Conservation (phyloP, 2,113 vertebrate species). For the Himantopus leucocephalus region DNA sequence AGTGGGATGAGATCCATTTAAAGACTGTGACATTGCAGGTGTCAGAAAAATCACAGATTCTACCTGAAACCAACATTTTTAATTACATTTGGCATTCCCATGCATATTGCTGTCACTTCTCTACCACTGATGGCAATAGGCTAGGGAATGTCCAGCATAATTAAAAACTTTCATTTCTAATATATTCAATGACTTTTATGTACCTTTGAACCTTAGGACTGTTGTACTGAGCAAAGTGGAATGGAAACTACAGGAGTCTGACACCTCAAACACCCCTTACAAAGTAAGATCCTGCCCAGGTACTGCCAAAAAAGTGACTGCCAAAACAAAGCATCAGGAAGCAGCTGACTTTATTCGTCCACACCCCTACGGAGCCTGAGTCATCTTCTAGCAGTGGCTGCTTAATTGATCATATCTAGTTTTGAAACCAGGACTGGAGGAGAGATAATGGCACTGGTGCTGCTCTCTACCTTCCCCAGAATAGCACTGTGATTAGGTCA, state of each 20-base stretch:
- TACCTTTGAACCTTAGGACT: conserved; percentile 39
- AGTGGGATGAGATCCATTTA: conserved; percentile 47
- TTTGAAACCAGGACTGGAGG: not conserved
- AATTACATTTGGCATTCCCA: conserved; percentile 59
- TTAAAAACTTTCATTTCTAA: conserved; percentile 70
- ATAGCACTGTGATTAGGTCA: not conserved
- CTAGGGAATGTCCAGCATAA: conserved; percentile 61
- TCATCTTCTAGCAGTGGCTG: not conserved
- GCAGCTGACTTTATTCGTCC: not conserved
- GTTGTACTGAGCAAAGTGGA: conserved; percentile 24
- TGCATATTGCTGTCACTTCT: conserved; percentile 58
- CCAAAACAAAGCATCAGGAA: not conserved
- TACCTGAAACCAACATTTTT: conserved; percentile 45
- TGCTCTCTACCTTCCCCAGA: not conserved
- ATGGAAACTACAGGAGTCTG: not conserved
- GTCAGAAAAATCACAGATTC: conserved; percentile 57
- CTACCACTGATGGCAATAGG: conserved; percentile 45
- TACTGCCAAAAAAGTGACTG: not conserved
- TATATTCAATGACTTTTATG: conserved; percentile 28
- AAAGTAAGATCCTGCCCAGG: not conserved
- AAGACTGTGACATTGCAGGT: conserved; percentile 29
- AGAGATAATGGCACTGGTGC: not conserved
- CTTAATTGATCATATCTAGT: not conserved
- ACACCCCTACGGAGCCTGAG: not conserved
- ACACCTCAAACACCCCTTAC: not conserved